Conservation (phyloP, 2,797 vertebrate genomes). For the Ispidina picta region DNA sequence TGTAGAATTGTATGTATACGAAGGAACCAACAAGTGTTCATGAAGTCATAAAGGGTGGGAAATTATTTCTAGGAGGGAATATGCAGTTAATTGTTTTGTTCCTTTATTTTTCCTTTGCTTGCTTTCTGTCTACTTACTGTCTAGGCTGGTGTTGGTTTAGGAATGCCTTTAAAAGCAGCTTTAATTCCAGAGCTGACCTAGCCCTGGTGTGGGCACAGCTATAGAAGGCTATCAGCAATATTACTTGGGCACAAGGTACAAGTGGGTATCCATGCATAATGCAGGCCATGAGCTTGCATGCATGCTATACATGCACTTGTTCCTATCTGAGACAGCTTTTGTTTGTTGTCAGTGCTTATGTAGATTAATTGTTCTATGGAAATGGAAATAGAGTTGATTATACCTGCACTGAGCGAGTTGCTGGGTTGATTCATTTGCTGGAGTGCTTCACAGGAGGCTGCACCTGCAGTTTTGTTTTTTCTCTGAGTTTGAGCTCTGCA, state of each 20-base stretch:
- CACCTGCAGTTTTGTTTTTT: background rate
- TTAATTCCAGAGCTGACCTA: background rate
- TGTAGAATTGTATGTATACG: background rate
- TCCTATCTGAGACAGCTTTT: background rate
- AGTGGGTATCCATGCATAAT: background rate
- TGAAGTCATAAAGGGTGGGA: background rate
- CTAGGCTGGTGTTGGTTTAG: background rate
- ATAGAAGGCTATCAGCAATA: background rate
- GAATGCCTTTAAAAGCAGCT: background rate
- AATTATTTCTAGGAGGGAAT: background rate
- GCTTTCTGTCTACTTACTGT: background rate
- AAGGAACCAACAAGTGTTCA: background rate
- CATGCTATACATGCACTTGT: background rate
- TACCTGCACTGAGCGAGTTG: background rate
- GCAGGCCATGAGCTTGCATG: rapidly evolving
- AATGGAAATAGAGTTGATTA: background rate
- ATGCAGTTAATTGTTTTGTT: background rate
- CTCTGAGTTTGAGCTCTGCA: background rate
- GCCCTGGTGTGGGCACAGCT: background rate
- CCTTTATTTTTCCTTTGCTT: background rate
- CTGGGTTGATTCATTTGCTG: background rate
- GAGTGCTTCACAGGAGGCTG: background rate
- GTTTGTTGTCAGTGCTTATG: background rate
- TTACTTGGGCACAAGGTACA: background rate
- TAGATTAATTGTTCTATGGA: background rate